Percentiles rank a stretch among this genome's conserved stretches.
Conservation (phyloP, 2,113 vertebrate genomes). For the Entelurus aequoreus region DNA sequence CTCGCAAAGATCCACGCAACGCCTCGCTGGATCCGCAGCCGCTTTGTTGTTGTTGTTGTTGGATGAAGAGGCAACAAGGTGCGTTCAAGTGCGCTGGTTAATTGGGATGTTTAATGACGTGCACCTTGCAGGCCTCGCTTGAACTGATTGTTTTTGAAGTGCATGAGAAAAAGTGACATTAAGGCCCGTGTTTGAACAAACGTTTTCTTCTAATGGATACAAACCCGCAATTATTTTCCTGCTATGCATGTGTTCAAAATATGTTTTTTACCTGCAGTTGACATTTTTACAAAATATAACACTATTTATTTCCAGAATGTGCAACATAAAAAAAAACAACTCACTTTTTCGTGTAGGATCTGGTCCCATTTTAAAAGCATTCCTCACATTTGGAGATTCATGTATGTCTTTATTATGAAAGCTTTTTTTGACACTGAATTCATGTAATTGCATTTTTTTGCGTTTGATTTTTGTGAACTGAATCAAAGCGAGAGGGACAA, state of each 20-base stretch:
- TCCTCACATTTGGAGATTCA: no score
- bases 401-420: no score
- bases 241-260: not conserved
- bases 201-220: not conserved
- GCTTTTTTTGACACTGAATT: no score
- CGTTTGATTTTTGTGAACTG: no score
- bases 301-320: not conserved
- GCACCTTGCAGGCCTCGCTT: slow-evolving; percentile 10
- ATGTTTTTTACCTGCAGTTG: not conserved
- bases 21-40: not conserved
- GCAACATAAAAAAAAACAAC: not conserved
- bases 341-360: no score
- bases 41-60: no score
- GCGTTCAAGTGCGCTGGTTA: no score
- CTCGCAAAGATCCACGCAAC: not conserved
- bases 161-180: slow-evolving; percentile 26
- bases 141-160: slow-evolving; percentile 27
- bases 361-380: no score
- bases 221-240: not conserved
- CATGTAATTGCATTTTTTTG: no score
- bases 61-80: not conserved
- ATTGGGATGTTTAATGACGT: no score
- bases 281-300: not conserved
- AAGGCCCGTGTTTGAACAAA: slow-evolving; percentile 49
- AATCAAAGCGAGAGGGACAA: no score